These are phyloP conservation scores for Agrochola lychnidis DNA, from an alignment of 2,888 invertebrate species.

Conservation along the genomic window DNA sequence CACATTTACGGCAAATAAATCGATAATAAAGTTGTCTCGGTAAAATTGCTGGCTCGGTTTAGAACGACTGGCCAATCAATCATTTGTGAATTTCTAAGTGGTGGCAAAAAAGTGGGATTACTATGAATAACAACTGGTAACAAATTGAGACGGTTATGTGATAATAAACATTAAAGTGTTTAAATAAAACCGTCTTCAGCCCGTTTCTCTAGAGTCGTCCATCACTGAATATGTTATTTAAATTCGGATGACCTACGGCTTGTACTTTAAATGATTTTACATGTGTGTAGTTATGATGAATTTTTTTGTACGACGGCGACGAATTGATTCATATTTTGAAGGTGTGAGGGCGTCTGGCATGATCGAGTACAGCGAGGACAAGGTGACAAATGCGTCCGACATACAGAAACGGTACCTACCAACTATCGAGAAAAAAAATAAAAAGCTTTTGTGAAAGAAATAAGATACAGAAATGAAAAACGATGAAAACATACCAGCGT, in stretches of 20 bases:
- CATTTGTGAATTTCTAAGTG: conserved; percentile 67
- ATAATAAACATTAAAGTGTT: conserved; percentile 49
- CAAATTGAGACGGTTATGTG: conserved; percentile 54
- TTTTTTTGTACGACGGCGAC: conserved; percentile 17
- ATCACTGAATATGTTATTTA: conserved; percentile 44
- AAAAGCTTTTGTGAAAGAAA: conserved; percentile 5
- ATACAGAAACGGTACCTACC: not conserved
- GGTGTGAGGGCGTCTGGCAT: conserved; percentile 22
- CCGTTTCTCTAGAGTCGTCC: conserved; percentile 20
- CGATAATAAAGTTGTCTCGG: conserved; percentile 77
- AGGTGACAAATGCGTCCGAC: conserved; percentile 33
- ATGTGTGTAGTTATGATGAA: conserved; percentile 11
- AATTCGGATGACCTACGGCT: conserved; percentile 48
- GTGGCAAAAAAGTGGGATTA: conserved; percentile 55
- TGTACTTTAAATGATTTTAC: conserved; percentile 45
- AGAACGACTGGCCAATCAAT: conserved; percentile 72
- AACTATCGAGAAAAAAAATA: not conserved
- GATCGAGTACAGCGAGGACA: conserved; percentile 25
- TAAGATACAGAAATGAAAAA: conserved; percentile 26
- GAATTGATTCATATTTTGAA: conserved; percentile 38
- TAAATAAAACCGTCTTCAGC: conserved; percentile 52
- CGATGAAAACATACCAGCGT: conserved; percentile 29
- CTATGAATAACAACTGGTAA: conserved; percentile 59
- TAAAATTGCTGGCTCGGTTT: conserved; percentile 68
- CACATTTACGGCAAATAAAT: conserved; percentile 77